phyloP scores from a whole-genome alignment of 2,797 vertebrate genomes.

The Anomalospiza imberbis region DNA sequence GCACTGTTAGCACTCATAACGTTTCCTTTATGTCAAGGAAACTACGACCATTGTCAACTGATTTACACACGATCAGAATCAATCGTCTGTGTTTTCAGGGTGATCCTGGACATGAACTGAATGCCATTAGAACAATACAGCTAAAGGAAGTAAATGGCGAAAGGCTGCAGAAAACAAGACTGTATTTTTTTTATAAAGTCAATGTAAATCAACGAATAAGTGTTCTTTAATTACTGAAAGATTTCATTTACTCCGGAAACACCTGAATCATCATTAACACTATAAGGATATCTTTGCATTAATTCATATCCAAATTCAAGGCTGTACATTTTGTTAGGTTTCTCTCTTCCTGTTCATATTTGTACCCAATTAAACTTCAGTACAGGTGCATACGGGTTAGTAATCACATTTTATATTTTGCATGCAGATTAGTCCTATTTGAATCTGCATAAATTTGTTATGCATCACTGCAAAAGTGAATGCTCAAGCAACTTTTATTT shows the following conservation, averaged over 20 bases:
- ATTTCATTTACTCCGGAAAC: slow-evolving; percentile 49
- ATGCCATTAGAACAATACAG: not conserved
- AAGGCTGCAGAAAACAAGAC: not conserved
- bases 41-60: not conserved
- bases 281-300: slow-evolving; percentile 29
- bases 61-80: not conserved
- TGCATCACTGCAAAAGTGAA: slow-evolving; percentile 74
- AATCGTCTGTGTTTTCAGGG: not conserved
- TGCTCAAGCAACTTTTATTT: slow-evolving; percentile 80
- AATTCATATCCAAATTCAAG: slow-evolving; percentile 60
- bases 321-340: slow-evolving; percentile 59
- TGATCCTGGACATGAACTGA: not conserved
- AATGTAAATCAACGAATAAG: slow-evolving; percentile 24
- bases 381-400: slow-evolving; percentile 73
- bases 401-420: slow-evolving; percentile 74
- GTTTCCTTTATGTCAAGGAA: not conserved
- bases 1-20: not conserved
- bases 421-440: slow-evolving; percentile 71
- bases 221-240: slow-evolving; percentile 22
- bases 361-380: slow-evolving; percentile 69
- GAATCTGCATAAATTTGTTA: slow-evolving; percentile 79
- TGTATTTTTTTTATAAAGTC: not conserved
- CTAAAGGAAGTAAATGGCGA: not conserved
- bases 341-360: slow-evolving; percentile 68
- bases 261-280: slow-evolving; percentile 62